Evolutionary conservation across 2,888 invertebrate genomes (phyloP).

Genomic region (Shargacucullia verbasci): DNA sequence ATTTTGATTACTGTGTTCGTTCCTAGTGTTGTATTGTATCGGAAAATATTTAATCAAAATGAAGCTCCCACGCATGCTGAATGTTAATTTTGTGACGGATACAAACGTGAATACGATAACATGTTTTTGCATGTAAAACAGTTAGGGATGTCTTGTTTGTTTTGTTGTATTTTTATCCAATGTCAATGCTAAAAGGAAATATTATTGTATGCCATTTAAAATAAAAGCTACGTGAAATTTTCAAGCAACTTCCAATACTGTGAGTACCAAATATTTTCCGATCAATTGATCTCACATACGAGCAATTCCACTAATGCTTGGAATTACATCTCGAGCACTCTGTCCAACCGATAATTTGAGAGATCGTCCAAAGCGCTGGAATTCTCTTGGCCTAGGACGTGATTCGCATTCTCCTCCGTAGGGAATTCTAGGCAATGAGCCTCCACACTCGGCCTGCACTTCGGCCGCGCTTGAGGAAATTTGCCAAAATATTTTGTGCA

Average conservation of each 20-base stretch:
- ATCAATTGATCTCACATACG: conserved; percentile 43
- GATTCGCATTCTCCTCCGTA: conserved; percentile 71
- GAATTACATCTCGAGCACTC: conserved; percentile 62
- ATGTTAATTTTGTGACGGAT: conserved; percentile 3
- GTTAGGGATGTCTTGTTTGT: neutral
- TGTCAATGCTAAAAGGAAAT: neutral
- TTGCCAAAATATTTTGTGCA: conserved; percentile 71
- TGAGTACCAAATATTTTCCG: conserved; percentile 41
- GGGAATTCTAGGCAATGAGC: conserved; percentile 63
- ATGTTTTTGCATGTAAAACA: neutral
- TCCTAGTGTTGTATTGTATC: conserved; percentile 20
- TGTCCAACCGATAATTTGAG: conserved; percentile 67
- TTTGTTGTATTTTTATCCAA: neutral
- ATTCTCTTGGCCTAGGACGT: conserved; percentile 68
- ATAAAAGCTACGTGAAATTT: too few species aligned
- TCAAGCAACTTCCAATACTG: conserved; percentile 17
- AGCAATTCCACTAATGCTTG: conserved; percentile 58
- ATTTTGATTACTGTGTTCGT: conserved; percentile 47
- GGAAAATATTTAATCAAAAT: conserved; percentile 25
- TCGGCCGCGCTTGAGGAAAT: conserved; percentile 58
- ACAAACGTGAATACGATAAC: conserved; percentile 1
- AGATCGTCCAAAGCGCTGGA: conserved; percentile 64
- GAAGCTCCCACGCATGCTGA: conserved; percentile 3
- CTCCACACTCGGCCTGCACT: conserved; percentile 58
- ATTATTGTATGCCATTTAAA: too few species aligned